These are phyloP conservation scores for Hafferia zeledoni DNA, from an alignment of 2,797 vertebrate genomes.

Conservation along the genomic window DNA sequence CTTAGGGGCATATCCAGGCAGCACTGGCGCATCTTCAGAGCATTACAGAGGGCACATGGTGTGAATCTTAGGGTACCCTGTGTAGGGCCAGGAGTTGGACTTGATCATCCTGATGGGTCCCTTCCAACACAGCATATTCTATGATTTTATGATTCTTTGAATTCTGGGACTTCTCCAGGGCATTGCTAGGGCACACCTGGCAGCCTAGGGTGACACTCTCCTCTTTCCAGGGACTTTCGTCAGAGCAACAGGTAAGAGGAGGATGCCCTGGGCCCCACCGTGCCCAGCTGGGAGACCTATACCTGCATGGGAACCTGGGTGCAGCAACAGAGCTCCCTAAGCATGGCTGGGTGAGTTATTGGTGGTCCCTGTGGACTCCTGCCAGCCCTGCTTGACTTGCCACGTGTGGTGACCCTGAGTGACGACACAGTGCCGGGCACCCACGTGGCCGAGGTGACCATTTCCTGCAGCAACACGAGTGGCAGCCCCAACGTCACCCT, in stretches of 20 bases:
- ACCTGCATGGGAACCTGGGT: accelerated
- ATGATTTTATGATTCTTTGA: background rate
- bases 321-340: background rate
- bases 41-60: background rate
- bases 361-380: background rate
- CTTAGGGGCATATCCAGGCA: background rate
- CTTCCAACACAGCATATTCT: background rate
- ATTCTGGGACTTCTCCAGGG: background rate
- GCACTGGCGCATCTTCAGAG: background rate
- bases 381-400: slow-evolving; percentile 45
- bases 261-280: background rate
- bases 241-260: slow-evolving; percentile 16
- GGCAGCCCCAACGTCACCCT: slow-evolving; percentile 12
- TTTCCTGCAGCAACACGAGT: slow-evolving; percentile 50
- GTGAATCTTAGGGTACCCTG: background rate
- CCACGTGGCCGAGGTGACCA: background rate
- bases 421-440: slow-evolving; percentile 22
- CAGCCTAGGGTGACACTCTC: background rate
- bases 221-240: background rate
- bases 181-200: background rate
- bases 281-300: background rate
- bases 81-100: background rate
- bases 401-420: slow-evolving; percentile 46
- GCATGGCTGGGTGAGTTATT: accelerated
- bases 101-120: background rate